Evolutionary conservation across 2,797 vertebrate genomes (phyloP), one percentile per base, ranked within the genome.

Genomic region (Bovichtus diacanthus): DNA sequence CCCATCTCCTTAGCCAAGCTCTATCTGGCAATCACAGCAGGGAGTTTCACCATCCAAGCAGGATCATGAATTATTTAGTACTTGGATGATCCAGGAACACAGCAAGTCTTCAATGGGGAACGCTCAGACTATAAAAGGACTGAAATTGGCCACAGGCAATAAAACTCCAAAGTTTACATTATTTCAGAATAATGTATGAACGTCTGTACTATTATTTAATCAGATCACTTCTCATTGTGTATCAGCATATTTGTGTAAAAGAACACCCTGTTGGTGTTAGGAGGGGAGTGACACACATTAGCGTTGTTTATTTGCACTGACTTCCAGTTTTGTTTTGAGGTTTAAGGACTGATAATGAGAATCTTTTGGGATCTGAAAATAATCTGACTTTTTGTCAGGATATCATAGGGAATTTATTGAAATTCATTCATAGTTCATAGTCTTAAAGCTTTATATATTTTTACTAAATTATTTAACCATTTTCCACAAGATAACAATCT

Each of bases 51-150:
- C 62, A 72, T 70, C 51, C 54, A 68, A 27, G 44, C 56, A 29
- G 74, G 31, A 36, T 78, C 87, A 82, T 88, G 72, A 79, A 88
- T 89, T 62, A 91, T 89, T 86, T 67, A 86, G 64, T 44, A 65
- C 36, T 23, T 8, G 21, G 76, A 74, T 77, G 72, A 79, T 82
- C 71, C 76, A 71, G 76, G 78, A 71, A 67, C 73, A 76, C 68
- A 51, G 63, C 19, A 6, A 70, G 70, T 70, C 68, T 59, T 64
- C 46, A 58, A 16, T 21, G 47, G 39, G 70, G 25, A 68, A 34
- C 8, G 31, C 19, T 68, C n/a, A 70, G 55, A 39, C 51, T 34
- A 9, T 2, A 21, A 44, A 6, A 10, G 19, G 19, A 41, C 31
- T 38, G 21, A 7, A 13, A 63, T 27, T 1, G 54, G 61, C 55